phyloP scores from a whole-genome alignment of 2,113 vertebrate genomes.

The Alligator sinensis region DNA sequence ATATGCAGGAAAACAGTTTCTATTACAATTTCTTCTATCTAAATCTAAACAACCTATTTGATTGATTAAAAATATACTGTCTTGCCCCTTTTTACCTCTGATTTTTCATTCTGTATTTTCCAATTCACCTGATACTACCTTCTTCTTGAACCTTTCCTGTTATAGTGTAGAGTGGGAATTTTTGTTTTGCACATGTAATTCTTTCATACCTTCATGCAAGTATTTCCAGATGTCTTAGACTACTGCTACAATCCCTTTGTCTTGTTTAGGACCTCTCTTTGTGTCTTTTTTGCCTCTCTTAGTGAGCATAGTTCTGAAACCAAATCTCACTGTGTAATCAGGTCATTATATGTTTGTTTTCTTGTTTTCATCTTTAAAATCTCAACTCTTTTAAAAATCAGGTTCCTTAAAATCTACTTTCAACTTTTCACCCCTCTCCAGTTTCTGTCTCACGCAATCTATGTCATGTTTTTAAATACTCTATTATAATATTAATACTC shows the following conservation, averaged over 20 bases:
- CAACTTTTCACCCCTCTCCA: too few relatives aligned
- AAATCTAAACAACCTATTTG: not conserved
- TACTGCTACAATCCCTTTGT: not conserved
- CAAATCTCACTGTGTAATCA: not conserved
- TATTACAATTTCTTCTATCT: not conserved
- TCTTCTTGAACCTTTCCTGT: not conserved
- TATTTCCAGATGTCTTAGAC: fast-evolving
- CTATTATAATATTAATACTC: too few relatives aligned
- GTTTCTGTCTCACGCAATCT: too few relatives aligned
- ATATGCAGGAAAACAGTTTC: not conserved
- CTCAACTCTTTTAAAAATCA: too few relatives aligned
- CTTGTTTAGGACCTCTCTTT: not conserved
- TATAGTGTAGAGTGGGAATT: not conserved
- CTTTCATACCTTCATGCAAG: not conserved
- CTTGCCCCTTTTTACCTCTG: not conserved
- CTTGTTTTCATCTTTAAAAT: too few relatives aligned
- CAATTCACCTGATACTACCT: not conserved
- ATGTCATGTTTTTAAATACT: too few relatives aligned
- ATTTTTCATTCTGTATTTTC: not conserved
- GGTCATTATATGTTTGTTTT: fast-evolving
- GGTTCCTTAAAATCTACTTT: too few relatives aligned
- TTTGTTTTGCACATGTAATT: not conserved
- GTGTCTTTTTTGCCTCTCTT: not conserved
- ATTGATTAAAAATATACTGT: not conserved
- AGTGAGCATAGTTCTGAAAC: not conserved